Conservation (phyloP, 2,113 vertebrate species). For the Ellobius talpinus region DNA sequence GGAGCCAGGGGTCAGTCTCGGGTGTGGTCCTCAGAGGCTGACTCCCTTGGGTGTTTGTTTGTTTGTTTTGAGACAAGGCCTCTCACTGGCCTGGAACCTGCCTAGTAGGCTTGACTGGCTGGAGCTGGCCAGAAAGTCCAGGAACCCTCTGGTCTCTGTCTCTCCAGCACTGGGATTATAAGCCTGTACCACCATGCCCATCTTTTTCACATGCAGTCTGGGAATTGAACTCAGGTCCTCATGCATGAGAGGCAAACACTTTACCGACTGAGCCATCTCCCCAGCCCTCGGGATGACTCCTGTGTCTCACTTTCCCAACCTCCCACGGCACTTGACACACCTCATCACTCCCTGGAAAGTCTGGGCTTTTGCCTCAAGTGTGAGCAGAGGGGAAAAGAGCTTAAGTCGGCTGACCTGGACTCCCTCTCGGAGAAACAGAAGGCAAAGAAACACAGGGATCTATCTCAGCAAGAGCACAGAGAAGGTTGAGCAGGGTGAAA, state of each 20-base stretch:
- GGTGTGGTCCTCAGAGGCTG: background rate
- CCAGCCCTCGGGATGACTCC: background rate
- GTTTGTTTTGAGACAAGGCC: background rate
- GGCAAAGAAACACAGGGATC: background rate
- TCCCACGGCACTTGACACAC: too few relatives aligned
- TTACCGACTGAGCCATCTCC: background rate
- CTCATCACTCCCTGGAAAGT: background rate
- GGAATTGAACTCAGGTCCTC: background rate
- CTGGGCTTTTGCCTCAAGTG: background rate
- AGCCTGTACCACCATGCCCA: too few relatives aligned
- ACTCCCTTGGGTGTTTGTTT: background rate
- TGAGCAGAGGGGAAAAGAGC: fast-evolving
- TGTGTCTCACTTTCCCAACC: background rate
- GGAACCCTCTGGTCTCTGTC: background rate
- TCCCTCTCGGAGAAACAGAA: background rate
- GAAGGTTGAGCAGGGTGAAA: background rate
- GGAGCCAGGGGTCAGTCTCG: too few relatives aligned
- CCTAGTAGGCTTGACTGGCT: background rate
- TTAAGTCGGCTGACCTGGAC: background rate
- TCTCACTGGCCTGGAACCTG: background rate
- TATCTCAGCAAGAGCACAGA: background rate
- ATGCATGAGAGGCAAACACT: background rate
- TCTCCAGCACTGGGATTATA: background rate
- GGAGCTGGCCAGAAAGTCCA: background rate
- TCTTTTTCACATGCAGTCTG: background rate